Base-by-base conservation (phyloP, 1,140 invertebrate species). In the Xylocopa sonorina region DNA sequence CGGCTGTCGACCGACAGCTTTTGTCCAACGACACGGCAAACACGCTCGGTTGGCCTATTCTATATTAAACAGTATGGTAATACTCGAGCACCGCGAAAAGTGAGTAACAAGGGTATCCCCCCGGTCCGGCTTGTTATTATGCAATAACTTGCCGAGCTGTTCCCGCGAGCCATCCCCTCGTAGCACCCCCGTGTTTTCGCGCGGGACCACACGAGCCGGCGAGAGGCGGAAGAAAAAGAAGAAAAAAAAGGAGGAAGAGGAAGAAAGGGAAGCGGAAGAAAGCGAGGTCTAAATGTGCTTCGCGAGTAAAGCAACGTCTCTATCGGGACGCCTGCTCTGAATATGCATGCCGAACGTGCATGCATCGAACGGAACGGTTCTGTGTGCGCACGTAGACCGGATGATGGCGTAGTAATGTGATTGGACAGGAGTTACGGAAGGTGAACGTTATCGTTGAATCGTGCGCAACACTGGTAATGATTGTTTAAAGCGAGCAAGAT, bases 21-120 rank as follows among this genome's bases (percentile, higher is more conserved):
- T 78, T 62, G 48, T 67, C 82, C 81, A 62, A 60, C 24, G 63
- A 55, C 74, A 71, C 34, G 53, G 48, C 29, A 68, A n/a, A 73
- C 68, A 57, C 63, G 69, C 48, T 53, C 48, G 29, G 75, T 62
- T 82, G 76, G 80, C 84, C 87, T 86, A 88, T 88, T 90, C 90
- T 89, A 90, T 89, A 91, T 92, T 91, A 91, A 91, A 89, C 85
- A 89, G 85, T 92, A 92, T 92, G 91, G 86, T 92, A 92, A 92
- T 91, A 85, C 73, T 64, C 66, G 75, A 55, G 78, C 73, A 68
- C 82, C 80, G 87, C 81, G 89, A 91, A 90, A 91, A 91, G 90
- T 88, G 85, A 90, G 83, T 90, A 90, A 90, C 89, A 89, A 89
- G 82, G 87, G 90, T 89, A 90, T 74, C 85, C 72, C 85, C 72